phyloP scores from a whole-genome alignment of 1,140 invertebrate genomes.

The Hermetia illucens region DNA sequence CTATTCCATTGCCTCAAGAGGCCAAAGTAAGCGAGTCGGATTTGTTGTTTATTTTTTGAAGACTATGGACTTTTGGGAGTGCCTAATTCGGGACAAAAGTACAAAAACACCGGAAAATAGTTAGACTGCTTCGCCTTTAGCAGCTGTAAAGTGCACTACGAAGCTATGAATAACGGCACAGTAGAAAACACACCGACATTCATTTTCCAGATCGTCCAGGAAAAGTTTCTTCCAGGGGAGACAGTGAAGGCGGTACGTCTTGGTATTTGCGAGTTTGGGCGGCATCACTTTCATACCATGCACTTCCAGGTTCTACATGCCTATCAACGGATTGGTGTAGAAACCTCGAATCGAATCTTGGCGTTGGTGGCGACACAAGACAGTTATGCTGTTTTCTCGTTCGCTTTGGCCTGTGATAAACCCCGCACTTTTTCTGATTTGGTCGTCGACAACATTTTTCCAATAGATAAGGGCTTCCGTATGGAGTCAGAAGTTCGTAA shows the following conservation, averaged over 20 bases:
- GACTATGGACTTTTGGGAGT: no score
- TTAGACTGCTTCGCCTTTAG: no score
- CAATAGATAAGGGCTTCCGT: slow-evolving; percentile 50
- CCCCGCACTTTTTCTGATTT: slow-evolving; percentile 44
- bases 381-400: slow-evolving; percentile 48
- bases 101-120: no score
- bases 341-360: slow-evolving; percentile 35
- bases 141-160: no score
- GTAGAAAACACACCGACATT: no score
- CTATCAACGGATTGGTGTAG: slow-evolving; percentile 25
- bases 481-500: slow-evolving; percentile 38
- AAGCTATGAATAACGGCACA: no score
- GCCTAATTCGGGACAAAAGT: no score
- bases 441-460: slow-evolving; percentile 47
- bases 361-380: slow-evolving; percentile 49
- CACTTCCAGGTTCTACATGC: slow-evolving; percentile 21
- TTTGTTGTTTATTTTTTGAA: no score
- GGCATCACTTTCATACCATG: background rate
- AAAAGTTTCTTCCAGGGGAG: slow-evolving; percentile 6
- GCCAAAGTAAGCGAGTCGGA: no score
- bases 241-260: background rate
- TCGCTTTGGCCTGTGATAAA: slow-evolving; percentile 38
- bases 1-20: no score
- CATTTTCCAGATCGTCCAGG: background rate
- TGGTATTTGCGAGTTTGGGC: background rate